A percentile compares a stretch with the other conserved stretches of the same genome.
These are phyloP conservation scores for chimpanzee (Pan troglodytes) DNA, from an alignment of 2,113 vertebrate genomes.

Conservation along the genomic window DNA sequence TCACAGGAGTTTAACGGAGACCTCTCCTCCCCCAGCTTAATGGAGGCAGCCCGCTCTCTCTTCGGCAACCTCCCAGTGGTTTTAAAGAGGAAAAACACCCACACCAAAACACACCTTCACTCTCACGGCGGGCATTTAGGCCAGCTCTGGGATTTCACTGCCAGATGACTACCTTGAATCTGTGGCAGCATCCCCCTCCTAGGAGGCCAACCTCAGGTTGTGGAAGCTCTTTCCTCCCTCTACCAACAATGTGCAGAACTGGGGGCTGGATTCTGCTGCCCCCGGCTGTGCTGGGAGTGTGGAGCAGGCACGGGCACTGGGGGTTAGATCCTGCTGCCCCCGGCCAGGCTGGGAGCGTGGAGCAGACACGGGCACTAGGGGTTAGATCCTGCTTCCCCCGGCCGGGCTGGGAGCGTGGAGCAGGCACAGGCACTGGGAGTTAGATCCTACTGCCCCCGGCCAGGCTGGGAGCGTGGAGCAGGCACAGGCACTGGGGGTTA, in stretches of 20 bases:
- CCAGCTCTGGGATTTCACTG: slow-evolving; percentile 66
- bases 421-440: background rate
- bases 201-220: background rate
- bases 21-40: background rate
- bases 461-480: fast-evolving
- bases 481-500: fast-evolving
- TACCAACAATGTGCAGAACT: background rate
- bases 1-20: fast-evolving
- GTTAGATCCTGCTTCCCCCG: too few species aligned
- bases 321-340: fast-evolving
- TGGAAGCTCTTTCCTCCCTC: background rate
- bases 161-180: slow-evolving; percentile 71
- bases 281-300: fast-evolving
- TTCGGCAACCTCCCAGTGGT: background rate
- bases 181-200: slow-evolving; percentile 7
- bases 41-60: background rate
- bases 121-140: slow-evolving; percentile 50
- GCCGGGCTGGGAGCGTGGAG: too few species aligned
- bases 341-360: fast-evolving
- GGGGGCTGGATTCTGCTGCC: background rate
- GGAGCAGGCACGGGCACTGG: fast-evolving
- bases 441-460: fast-evolving
- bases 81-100: background rate
- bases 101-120: background rate
- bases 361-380: background rate